These are phyloP conservation scores for Aphis craccivora DNA, from an alignment of 1,140 invertebrate species.

Conservation along the genomic window DNA sequence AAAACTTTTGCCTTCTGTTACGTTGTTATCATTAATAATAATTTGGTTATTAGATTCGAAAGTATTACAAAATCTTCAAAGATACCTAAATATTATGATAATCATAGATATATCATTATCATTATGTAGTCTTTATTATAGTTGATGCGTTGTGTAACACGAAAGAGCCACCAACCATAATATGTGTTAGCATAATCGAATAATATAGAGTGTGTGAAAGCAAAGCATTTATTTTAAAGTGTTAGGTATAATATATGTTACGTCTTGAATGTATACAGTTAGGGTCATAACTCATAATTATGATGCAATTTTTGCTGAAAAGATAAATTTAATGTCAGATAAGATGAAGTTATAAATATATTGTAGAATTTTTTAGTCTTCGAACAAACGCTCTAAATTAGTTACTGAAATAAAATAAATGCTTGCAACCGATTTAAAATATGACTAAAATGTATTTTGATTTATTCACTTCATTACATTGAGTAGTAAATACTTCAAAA, in stretches of 20 bases:
- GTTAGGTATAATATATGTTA: constrained; percentile 3
- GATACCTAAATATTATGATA: not conserved
- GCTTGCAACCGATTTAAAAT: not conserved
- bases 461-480: not conserved
- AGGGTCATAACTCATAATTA: not conserved
- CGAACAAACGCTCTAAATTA: not conserved
- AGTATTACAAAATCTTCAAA: not conserved
- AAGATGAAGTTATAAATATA: not conserved
- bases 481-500: not conserved
- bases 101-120: not conserved
- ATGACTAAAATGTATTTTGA: not conserved
- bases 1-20: not conserved
- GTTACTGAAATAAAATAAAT: not conserved
- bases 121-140: not conserved
- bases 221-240: not conserved
- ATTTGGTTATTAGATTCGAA: not conserved
- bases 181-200: not conserved
- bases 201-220: not conserved
- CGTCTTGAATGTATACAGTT: not conserved
- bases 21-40: not conserved
- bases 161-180: not conserved
- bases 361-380: not conserved
- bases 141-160: not conserved
- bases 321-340: not conserved
- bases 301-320: not conserved